A percentile compares a stretch with the other conserved stretches of the same genome.
phyloP scores from a whole-genome alignment of 2,797 vertebrate species.

The Coracias cyanogaster region DNA sequence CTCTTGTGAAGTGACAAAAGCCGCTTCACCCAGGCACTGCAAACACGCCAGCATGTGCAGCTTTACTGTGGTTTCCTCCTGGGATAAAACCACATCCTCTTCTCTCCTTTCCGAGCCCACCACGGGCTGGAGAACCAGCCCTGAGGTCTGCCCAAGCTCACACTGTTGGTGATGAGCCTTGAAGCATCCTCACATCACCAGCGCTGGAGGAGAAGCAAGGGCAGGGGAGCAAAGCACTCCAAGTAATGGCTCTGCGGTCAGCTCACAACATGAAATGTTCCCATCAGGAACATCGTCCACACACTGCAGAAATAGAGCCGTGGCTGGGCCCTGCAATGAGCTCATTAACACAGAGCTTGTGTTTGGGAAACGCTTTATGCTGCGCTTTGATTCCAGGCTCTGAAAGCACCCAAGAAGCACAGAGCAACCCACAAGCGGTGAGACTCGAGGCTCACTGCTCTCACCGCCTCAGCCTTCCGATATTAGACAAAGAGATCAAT shows the following conservation, averaged over 20 bases:
- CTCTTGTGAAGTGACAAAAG: not conserved
- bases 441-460: not conserved
- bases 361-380: not conserved
- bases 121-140: not conserved
- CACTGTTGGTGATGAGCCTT: rapidly evolving
- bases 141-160: not conserved
- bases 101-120: not conserved
- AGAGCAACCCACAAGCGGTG: not conserved
- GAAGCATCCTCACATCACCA: not conserved
- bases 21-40: not conserved
- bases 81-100: not conserved
- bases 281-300: rapidly evolving
- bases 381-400: not conserved
- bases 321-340: not conserved
- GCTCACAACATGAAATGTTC: rapidly evolving
- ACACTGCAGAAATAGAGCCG: not conserved
- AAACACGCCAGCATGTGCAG: rapidly evolving
- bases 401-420: not conserved
- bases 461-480: no score
- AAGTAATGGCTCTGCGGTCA: rapidly evolving
- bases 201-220: rapidly evolving
- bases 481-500: not conserved
- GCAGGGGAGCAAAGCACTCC: not conserved
- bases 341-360: rapidly evolving
- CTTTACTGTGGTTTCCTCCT: not conserved